A percentile compares a stretch with the other conserved stretches of the same genome.
Conservation (phyloP, 2,113 vertebrate genomes). For the Buteo buteo region DNA sequence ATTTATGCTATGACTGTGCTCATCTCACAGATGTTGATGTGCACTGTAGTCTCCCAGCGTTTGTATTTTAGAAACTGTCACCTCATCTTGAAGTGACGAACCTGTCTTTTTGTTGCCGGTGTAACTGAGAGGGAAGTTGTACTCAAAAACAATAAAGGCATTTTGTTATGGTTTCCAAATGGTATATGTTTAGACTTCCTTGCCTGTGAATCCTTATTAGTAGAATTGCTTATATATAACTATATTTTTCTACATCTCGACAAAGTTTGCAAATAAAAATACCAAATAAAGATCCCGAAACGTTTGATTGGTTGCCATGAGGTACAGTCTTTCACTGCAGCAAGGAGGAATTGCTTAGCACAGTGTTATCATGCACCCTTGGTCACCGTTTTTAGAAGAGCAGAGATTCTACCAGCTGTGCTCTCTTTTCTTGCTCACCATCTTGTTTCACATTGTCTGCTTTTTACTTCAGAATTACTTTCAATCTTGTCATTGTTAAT, state of each 20-base stretch:
- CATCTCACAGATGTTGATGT: background rate
- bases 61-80: background rate
- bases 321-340: background rate
- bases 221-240: background rate
- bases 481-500: background rate
- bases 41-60: accelerated
- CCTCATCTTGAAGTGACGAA: background rate
- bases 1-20: accelerated
- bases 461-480: background rate
- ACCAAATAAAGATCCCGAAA: background rate
- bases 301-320: background rate
- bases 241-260: background rate
- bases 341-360: background rate
- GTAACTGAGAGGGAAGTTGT: background rate
- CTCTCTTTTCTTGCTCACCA: background rate
- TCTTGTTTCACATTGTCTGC: background rate
- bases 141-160: accelerated
- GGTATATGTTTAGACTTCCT: background rate
- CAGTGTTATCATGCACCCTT: background rate
- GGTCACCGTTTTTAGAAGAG: background rate
- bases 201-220: background rate
- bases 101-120: background rate
- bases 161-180: background rate
- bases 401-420: background rate
- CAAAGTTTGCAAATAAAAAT: background rate